A percentile compares a stretch with the other conserved stretches of the same genome.
Evolutionary conservation across 2,113 vertebrate genomes (phyloP).

Genomic region (Anhinga anhinga): DNA sequence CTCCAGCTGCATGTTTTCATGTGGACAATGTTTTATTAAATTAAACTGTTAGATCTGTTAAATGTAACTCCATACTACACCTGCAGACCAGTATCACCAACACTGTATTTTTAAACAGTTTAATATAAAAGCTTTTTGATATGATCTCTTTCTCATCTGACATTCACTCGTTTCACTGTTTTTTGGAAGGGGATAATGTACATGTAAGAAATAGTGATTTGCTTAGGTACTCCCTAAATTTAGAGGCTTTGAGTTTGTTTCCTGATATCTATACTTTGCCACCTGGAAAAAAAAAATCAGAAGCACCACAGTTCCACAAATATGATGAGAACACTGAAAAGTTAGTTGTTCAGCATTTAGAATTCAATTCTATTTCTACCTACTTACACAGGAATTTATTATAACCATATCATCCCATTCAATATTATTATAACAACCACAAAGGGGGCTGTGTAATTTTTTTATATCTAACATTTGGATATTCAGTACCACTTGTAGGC

Average conservation of each 20-base stretch:
- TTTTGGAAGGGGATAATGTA: neutral
- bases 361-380: neutral
- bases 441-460: neutral
- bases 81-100: neutral
- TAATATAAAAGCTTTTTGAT: neutral
- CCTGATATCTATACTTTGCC: neutral
- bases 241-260: neutral
- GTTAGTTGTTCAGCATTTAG: neutral
- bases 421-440: neutral
- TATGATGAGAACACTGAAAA: neutral
- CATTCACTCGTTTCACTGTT: neutral
- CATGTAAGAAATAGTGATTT: neutral
- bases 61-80: neutral
- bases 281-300: neutral
- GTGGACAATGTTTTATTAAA: neutral
- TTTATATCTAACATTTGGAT: neutral
- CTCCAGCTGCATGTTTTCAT: neutral
- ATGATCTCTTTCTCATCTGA: neutral
- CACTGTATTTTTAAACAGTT: neutral
- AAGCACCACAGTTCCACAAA: neutral
- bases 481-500: neutral
- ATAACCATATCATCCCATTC: neutral
- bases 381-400: neutral
- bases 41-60: neutral
- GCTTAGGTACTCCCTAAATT: neutral